Percentiles rank a stretch among this genome's conserved stretches.
Evolutionary conservation across 2,888 invertebrate genomes (phyloP).

Genomic region (Cantharis rustica): DNA sequence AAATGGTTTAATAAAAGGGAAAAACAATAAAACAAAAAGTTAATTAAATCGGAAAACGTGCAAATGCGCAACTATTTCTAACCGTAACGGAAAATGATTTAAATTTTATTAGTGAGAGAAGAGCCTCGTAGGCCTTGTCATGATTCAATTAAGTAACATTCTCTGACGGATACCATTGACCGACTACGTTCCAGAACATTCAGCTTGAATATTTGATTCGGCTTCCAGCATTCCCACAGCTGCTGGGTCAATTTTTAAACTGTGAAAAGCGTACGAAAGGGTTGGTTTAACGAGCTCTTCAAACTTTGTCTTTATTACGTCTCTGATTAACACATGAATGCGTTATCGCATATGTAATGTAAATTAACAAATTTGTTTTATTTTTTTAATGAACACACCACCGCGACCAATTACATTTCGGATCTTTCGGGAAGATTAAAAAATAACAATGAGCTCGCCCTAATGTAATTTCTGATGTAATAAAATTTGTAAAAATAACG

Average conservation of each 20-base stretch:
- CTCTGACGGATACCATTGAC: constrained; percentile 37
- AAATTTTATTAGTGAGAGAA: constrained; percentile 38
- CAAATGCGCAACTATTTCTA: not conserved
- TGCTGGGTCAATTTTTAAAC: constrained; percentile 31
- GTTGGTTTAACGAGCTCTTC: constrained; percentile 41
- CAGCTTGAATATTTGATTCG: constrained; percentile 35
- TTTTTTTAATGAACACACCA: not conserved
- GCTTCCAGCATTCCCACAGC: constrained; percentile 26
- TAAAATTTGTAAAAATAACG: not conserved
- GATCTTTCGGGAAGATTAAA: not conserved
- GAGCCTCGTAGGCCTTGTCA: constrained; percentile 36
- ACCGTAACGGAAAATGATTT: constrained; percentile 31
- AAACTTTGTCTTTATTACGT: constrained; percentile 37
- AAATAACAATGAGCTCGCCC: not conserved
- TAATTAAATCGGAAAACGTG: constrained; percentile 1
- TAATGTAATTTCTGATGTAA: not conserved
- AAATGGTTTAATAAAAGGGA: not conserved
- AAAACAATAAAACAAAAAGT: not conserved
- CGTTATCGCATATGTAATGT: constrained; percentile 37
- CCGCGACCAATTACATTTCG: not conserved
- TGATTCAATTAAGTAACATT: constrained; percentile 49
- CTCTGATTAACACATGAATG: constrained; percentile 42
- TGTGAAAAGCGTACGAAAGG: constrained; percentile 25
- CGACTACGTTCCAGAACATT: constrained; percentile 31
- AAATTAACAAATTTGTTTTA: constrained; percentile 28